Evolutionary conservation across 2,797 vertebrate species (phyloP).

Genomic region (Acridotheres tristis): DNA sequence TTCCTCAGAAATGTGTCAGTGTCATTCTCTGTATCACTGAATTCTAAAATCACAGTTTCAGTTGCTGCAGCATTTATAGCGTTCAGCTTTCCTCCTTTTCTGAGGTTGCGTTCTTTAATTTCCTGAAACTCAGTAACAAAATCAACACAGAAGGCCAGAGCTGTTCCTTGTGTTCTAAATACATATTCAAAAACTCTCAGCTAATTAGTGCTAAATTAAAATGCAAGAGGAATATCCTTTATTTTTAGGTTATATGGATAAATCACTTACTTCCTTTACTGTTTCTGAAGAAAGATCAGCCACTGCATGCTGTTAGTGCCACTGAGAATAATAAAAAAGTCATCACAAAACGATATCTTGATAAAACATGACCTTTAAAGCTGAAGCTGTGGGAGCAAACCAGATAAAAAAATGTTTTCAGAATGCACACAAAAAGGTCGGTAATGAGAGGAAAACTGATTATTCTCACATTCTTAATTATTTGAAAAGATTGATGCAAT

Average conservation of each 20-base stretch:
- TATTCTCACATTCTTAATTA: neutral
- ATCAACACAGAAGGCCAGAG: neutral
- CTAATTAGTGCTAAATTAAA: conserved; percentile 41
- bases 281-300: neutral
- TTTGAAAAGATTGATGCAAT: neutral
- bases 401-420: neutral
- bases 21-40: neutral
- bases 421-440: neutral
- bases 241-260: neutral
- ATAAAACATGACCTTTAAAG: conserved; percentile 38
- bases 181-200: neutral
- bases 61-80: neutral
- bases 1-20: neutral
- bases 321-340: neutral
- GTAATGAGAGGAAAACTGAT: neutral
- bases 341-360: neutral
- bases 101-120: neutral
- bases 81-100: neutral
- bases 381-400: neutral
- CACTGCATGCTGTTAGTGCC: neutral
- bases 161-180: neutral
- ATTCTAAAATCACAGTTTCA: neutral
- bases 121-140: neutral
- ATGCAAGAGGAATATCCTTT: neutral
- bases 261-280: neutral